These are phyloP conservation scores for Strigops habroptila DNA, from an alignment of 2,113 vertebrate species.

Conservation along the genomic window DNA sequence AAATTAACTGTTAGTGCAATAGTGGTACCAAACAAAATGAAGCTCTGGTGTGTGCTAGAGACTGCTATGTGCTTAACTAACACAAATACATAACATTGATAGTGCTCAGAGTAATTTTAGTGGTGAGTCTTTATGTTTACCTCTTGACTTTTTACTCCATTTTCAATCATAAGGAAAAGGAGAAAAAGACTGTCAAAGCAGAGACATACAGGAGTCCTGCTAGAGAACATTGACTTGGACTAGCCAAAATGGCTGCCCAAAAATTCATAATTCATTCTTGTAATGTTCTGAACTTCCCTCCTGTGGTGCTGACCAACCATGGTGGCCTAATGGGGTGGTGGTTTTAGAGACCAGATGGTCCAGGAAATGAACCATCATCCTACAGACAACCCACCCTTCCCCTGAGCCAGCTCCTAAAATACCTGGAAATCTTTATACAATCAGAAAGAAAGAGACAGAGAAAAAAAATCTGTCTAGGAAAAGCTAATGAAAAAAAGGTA, in stretches of 20 bases:
- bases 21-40: not conserved
- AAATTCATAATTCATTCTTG: fast-evolving
- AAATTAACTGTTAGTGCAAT: not conserved
- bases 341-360: not conserved
- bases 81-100: not conserved
- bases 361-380: not conserved
- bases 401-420: not conserved
- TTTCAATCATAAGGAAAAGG: not conserved
- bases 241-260: not conserved
- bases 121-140: not conserved
- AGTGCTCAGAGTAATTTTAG: not conserved
- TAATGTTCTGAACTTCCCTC: not conserved
- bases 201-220: not conserved
- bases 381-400: not conserved
- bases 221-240: not conserved
- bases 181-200: not conserved
- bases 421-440: not conserved
- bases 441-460: not conserved
- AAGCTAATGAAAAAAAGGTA: not conserved
- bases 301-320: not conserved
- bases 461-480: not conserved
- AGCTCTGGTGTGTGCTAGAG: not conserved
- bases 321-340: not conserved
- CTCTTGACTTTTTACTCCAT: not conserved
- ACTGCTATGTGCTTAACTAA: not conserved